Evolutionary conservation across 2,797 vertebrate species (phyloP), one percentile per base, ranked within the genome.

Genomic region (Taeniopygia guttata): DNA sequence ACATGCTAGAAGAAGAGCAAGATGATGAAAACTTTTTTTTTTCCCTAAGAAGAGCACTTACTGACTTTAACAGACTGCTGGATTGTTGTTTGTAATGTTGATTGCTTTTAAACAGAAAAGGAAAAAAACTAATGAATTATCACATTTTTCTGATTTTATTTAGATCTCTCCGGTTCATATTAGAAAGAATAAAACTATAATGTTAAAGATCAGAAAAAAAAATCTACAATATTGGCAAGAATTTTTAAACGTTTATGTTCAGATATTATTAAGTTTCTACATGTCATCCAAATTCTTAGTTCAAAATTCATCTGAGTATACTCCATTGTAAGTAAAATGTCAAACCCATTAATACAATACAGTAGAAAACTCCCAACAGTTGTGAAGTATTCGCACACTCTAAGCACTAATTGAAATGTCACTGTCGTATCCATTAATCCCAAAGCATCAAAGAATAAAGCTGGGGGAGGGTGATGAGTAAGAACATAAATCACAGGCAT

Each of bases 321-420:
- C 30, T 81, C 34, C 66, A 87, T 85, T 72, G 66, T 80, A 91
- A 88, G 52, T 90, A 91, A 97, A 96, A 92, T 60, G 94, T 90
- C 94, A 96, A 95, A 94, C 85, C 88, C 92, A 95, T 96, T 88
- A 93, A 97, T 94, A 97, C 95, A 95, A 89, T 97, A 97, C 96
- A 97, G 95, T 97, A 98, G 96, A 97, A 98, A 98, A 94, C 89
- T 96, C 89, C 95, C 97, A 97, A 96, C 97, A 97, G 84, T 78
- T 80, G 87, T 96, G 97, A 98, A 96, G 98, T 97, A 97, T 96
- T 94, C 19, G 49, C 90, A 95, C 96, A 94, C 95, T 92, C 90
- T 91, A 89, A 96, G 92, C 94, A 92, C 95, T 96, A 97, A 97
- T 92, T 97, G 95, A 97, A 97, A 96, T 94, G 96, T 97, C 95